A percentile compares a stretch with the other conserved stretches of the same genome.
These are phyloP conservation scores for Etheostoma perlongum DNA, from an alignment of 2,797 vertebrate genomes.

Conservation along the genomic window DNA sequence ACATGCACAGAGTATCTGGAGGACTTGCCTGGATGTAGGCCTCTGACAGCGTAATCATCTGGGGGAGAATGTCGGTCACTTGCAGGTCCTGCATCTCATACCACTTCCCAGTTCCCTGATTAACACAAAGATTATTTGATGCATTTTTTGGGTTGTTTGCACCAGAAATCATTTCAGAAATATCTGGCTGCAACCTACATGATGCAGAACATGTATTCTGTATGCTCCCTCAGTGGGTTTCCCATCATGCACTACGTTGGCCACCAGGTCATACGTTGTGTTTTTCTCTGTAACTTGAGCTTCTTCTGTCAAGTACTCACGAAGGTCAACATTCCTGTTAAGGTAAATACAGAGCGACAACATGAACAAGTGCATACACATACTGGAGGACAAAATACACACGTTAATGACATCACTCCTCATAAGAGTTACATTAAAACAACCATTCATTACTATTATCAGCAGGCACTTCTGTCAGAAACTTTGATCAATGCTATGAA, in stretches of 20 bases:
- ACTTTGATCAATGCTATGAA: not conserved
- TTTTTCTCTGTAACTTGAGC: conserved; percentile 90
- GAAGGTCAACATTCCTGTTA: conserved; percentile 93
- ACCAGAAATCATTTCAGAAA: conserved; percentile 2
- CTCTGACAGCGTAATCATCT: conserved; percentile 98
- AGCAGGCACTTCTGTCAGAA: not conserved
- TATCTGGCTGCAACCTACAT: conserved; percentile 83
- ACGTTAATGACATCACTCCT: not conserved
- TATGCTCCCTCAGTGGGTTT: conserved; percentile 96
- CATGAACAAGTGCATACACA: conserved; percentile 2
- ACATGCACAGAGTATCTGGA: not conserved
- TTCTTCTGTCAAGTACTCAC: conserved; percentile 96
- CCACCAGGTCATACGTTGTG: conserved; percentile 96
- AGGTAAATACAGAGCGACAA: not conserved
- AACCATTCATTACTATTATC: not conserved
- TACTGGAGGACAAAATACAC: not conserved
- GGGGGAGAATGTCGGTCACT: conserved; percentile 96
- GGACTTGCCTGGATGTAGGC: conserved; percentile 94
- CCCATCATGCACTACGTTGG: conserved; percentile 97
- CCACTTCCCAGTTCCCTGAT: conserved; percentile 97
- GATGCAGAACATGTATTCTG: conserved; percentile 96
- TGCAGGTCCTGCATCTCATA: conserved; percentile 98
- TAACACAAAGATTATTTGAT: conserved; percentile 9
- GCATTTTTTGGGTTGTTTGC: not conserved
- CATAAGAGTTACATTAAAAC: not conserved